Evolutionary conservation across 2,797 vertebrate species (phyloP), one percentile per base, ranked within the genome.

Genomic region (Acrossocheilus wenchowensis): DNA sequence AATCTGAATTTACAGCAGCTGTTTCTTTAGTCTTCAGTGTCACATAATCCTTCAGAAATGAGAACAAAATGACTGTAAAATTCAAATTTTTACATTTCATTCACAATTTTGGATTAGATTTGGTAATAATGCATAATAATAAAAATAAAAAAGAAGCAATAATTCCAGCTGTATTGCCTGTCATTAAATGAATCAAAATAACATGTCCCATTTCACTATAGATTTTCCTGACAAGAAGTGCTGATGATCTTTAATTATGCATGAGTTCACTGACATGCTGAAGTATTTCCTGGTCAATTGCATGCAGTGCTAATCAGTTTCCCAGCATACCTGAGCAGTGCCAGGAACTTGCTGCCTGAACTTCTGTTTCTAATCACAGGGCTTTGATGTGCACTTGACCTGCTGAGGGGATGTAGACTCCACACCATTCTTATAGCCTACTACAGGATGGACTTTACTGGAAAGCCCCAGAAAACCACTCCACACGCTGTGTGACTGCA

Each of bases 291-390:
- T 78, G 48, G 19, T 50, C 60, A 74, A 2, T 41, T 6, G 30
- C 54, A 83, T 68, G 23, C 45, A 26, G 72, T 23, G 23, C 21
- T 68, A 30, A 30, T 30, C 26, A 26, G 14, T 86, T 84, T 68
- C 57, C 69, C 66, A 79, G 75, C 77, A 84, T 71, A 26, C 80
- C 43, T 85, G 60, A 15, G 6, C 80, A 75, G 62, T 81, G 60
- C 52, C 39, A 72, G 48, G 52, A 82, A 80, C 39, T 45, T 80
- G 36, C 64, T 75, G 75, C 34, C 68, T 69, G 36, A 60, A 36
- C 57, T 43, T 74, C 82, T 93, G 93, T 90, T 94, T 92, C 90
- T 89, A 90, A 83, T 94, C 90, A 90, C 41, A 43, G 45, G 85
- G n/a, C 89, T 93, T 92, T 92, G 87, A 93, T 93, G 90, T 60